Base-by-base conservation (phyloP, 1,140 invertebrate genomes). In the Penaeus japonicus region DNA sequence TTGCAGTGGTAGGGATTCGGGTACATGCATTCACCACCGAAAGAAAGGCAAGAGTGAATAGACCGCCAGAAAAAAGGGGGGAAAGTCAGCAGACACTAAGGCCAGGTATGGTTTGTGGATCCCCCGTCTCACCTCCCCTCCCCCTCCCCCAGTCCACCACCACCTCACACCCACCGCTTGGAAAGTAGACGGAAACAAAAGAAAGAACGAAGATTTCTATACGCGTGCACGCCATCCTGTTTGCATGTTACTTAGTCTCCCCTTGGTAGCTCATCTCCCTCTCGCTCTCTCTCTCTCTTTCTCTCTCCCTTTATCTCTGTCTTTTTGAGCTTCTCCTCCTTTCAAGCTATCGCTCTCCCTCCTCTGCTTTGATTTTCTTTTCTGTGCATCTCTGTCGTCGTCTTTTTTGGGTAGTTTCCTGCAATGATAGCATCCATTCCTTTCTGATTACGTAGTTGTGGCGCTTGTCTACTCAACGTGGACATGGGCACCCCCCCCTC, bases 11-110 rank as follows among this genome's bases (percentile, higher is more conserved):
- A 87, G 65, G 78, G 47, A 87, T 87, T 73, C 85, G 79, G 78
- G 85, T 87, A 73, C 85, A 73, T 81, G 78, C 85, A 54, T 87
- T 80, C 85, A 87, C 85, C 85, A 87, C 62, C 85, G 85, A 87
- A 87, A 87, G 85, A 87, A 82, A 82, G 78, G 85, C 78, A 87
- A 59, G 24, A 82, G 85, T 62, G 79, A 87, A 15, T 87, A 87
- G 57, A 55, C 32, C 77, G 62, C 59, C 77, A 65, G 62, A 70
- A 80, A 80, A 86, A 54, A 27, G 39, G 39, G 78, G 59, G 27
- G 47, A 81, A 82, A 73, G 47, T 55, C 53, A 82, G 27, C 84
- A 70, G 73, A 82, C 17, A 87, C 65, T 70, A 82, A 62, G 57
- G 65, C 54, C 85, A 87, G 85, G 85, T 87, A 87, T 87, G 85